Evolutionary conservation across 2,888 invertebrate genomes (phyloP).

Genomic region (Barypeithes pellucidus): DNA sequence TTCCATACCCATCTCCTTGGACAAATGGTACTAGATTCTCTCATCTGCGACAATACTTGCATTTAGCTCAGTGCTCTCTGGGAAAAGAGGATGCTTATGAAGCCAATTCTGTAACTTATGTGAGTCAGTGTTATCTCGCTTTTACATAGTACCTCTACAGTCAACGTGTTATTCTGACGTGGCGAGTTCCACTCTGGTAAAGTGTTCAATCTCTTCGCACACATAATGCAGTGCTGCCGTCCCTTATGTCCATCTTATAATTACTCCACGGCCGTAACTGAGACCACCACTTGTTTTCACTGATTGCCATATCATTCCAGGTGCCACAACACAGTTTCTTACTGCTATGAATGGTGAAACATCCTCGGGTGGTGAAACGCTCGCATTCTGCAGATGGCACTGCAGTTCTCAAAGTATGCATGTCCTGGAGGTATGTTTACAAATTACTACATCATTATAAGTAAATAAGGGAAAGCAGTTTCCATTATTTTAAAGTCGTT

Average conservation of each 20-base stretch:
- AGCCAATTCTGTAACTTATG: slow-evolving; percentile 2
- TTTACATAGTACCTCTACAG: background rate
- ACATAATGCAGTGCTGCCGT: background rate
- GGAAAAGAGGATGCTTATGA: slow-evolving; percentile 11
- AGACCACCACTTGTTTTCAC: slow-evolving; percentile 12
- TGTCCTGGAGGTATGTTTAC: slow-evolving; percentile 22
- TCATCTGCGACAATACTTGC: slow-evolving; percentile 54
- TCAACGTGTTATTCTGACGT: background rate
- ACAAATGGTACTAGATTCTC: slow-evolving; percentile 30
- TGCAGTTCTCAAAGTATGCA: slow-evolving; percentile 13
- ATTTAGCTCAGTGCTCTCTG: slow-evolving; percentile 48
- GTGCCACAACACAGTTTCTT: slow-evolving; percentile 19
- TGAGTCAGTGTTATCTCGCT: background rate
- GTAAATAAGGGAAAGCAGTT: too few species aligned
- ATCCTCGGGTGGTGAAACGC: slow-evolving; percentile 21
- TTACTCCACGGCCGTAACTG: background rate
- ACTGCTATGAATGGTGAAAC: slow-evolving; percentile 15
- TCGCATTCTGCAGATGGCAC: slow-evolving; percentile 21
- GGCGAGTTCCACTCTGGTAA: background rate
- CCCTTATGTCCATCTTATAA: background rate
- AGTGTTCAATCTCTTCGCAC: background rate
- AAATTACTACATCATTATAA: too few species aligned
- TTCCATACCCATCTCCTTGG: slow-evolving; percentile 47
- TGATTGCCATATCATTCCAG: slow-evolving; percentile 16
- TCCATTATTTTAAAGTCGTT: too few species aligned